These are phyloP conservation scores for Grallaria varia DNA, from an alignment of 2,113 vertebrate species.

Conservation along the genomic window DNA sequence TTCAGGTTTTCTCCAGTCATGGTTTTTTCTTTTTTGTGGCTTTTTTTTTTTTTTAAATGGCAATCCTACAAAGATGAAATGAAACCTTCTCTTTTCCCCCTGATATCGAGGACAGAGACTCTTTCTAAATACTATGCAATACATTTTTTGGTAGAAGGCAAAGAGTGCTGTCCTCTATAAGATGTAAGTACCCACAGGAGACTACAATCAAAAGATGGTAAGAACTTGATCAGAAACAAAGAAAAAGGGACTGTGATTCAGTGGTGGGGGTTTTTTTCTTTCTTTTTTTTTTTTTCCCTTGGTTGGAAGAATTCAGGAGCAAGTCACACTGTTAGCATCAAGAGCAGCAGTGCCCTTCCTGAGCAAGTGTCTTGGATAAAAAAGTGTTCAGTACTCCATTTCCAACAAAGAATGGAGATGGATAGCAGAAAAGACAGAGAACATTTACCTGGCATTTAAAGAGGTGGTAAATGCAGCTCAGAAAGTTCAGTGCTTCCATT, in stretches of 20 bases:
- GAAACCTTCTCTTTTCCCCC: not conserved
- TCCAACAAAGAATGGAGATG: not conserved
- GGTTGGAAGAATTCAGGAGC: not conserved
- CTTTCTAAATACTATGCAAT: not conserved
- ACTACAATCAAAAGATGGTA: not conserved
- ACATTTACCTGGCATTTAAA: not conserved
- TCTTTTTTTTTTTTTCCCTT: too few relatives aligned
- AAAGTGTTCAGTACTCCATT: not conserved
- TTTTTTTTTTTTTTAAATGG: not conserved
- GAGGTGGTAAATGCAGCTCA: not conserved
- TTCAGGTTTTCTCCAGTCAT: not conserved
- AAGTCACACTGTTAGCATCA: not conserved
- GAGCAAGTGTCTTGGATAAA: not conserved
- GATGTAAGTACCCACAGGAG: not conserved
- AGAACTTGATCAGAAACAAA: not conserved
- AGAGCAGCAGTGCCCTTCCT: not conserved
- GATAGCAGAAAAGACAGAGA: not conserved
- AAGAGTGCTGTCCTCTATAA: not conserved
- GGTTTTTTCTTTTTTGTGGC: not conserved
- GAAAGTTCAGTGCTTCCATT: not conserved
- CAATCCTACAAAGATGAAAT: not conserved
- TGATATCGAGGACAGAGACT: not conserved
- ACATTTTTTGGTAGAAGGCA: not conserved
- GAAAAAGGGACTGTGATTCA: not conserved
- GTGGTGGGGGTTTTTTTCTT: not conserved